Percentiles rank a stretch among this genome's conserved stretches.
phyloP scores from a whole-genome alignment of 1,140 invertebrate species.

The Onthophagus taurus region DNA sequence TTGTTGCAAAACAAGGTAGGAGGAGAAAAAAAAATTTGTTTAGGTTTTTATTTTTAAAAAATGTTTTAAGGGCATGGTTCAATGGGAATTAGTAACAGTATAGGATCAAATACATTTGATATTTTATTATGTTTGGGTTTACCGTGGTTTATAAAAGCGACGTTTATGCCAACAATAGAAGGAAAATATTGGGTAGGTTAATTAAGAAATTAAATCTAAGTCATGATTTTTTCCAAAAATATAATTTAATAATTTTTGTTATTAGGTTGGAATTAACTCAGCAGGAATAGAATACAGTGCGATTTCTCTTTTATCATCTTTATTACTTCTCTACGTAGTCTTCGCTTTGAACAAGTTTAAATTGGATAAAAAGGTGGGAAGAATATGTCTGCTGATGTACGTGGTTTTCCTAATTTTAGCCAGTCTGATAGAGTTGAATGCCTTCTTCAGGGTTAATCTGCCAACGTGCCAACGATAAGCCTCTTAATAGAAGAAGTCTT shows the following conservation, averaged over 20 bases:
- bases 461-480: slow-evolving; percentile 54
- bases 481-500: no score
- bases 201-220: neutral
- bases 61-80: slow-evolving; percentile 62
- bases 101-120: slow-evolving; percentile 85
- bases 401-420: slow-evolving; percentile 67
- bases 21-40: neutral
- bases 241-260: slow-evolving; percentile 12
- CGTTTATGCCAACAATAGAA: slow-evolving; percentile 62
- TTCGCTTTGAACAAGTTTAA: slow-evolving; percentile 71
- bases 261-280: slow-evolving; percentile 56
- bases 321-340: slow-evolving; percentile 65
- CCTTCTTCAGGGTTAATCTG: slow-evolving; percentile 76
- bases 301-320: slow-evolving; percentile 66
- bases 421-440: slow-evolving; percentile 75
- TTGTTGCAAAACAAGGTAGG: slow-evolving; percentile 35
- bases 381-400: slow-evolving; percentile 69
- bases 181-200: slow-evolving; percentile 51
- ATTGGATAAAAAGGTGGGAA: slow-evolving; percentile 66
- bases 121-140: slow-evolving; percentile 74
- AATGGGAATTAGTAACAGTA: slow-evolving; percentile 83
- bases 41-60: neutral
- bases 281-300: slow-evolving; percentile 73
- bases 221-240: neutral
- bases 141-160: slow-evolving; percentile 76